phyloP scores from a whole-genome alignment of 2,797 vertebrate species.

The Gadopsis marmoratus region DNA sequence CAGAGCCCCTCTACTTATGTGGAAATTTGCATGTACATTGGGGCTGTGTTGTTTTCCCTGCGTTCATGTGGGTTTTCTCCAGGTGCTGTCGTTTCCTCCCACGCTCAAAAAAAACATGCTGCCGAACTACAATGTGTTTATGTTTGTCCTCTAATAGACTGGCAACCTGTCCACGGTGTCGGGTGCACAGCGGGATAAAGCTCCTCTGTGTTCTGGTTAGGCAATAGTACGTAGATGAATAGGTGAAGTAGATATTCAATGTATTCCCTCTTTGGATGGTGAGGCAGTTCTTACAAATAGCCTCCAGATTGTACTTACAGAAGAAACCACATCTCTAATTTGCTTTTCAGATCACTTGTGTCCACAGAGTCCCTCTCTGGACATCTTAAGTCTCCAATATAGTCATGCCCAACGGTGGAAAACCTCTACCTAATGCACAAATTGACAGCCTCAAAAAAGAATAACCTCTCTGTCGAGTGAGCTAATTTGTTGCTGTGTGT shows the following conservation, averaged over 20 bases:
- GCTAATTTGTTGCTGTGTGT: constrained; percentile 54
- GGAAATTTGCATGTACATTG: not conserved
- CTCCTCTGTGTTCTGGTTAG: constrained; percentile 10
- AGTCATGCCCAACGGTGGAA: constrained; percentile 47
- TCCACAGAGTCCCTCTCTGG: constrained; percentile 33
- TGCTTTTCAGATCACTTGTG: constrained; percentile 43
- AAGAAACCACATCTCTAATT: constrained; percentile 40
- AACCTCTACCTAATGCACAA: constrained; percentile 36
- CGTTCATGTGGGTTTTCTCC: constrained; percentile 2
- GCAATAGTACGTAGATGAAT: not conserved
- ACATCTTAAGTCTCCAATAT: constrained; percentile 28
- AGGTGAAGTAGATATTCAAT: constrained; percentile 30
- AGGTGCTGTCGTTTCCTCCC: constrained; percentile 14
- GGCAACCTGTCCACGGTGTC: not conserved
- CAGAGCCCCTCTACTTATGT: not conserved
- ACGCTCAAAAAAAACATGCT: not conserved
- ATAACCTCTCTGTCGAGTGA: constrained; percentile 37
- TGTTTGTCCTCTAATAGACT: not conserved
- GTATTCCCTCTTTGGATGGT: constrained; percentile 16
- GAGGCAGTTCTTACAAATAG: constrained; percentile 34
- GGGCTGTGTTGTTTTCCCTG: not conserved
- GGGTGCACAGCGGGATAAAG: not conserved
- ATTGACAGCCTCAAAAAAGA: constrained; percentile 54
- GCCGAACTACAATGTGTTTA: not conserved
- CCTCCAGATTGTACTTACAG: constrained; percentile 30